Evolutionary conservation across 2,797 vertebrate species (phyloP).

Genomic region (Bufotes viridis): DNA sequence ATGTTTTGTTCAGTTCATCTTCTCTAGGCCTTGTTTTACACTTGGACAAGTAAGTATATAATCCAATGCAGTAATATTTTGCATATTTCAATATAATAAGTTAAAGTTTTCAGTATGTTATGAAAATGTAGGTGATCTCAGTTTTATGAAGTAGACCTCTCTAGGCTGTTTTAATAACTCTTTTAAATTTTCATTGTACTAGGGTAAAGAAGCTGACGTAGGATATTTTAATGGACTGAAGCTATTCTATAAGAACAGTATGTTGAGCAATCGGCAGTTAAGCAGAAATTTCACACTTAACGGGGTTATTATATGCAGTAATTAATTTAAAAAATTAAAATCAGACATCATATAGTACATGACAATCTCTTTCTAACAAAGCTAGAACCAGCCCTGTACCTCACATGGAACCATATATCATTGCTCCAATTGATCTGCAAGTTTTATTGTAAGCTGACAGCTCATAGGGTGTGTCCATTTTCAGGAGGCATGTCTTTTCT

Average conservation of each 20-base stretch:
- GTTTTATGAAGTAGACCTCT: neutral
- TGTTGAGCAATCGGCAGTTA: neutral
- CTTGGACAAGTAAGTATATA: neutral
- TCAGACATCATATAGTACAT: too few species aligned
- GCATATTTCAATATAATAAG: slow-evolving; percentile 1
- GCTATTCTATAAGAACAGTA: neutral
- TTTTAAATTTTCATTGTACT: neutral
- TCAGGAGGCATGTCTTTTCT: too few species aligned
- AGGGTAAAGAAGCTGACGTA: neutral
- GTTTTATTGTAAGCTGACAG: too few species aligned
- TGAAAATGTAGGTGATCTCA: neutral
- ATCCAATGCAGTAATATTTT: neutral
- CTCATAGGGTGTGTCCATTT: too few species aligned
- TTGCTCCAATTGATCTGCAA: too few species aligned
- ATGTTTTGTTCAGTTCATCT: neutral
- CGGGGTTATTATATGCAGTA: too few species aligned
- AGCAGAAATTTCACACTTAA: neutral
- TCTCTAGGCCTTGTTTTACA: slow-evolving; percentile 8
- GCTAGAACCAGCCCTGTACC: too few species aligned
- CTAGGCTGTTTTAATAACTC: neutral
- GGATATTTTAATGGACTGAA: slow-evolving; percentile 4
- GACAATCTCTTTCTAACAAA: too few species aligned
- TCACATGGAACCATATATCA: too few species aligned
- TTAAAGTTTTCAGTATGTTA: slow-evolving; percentile 1
- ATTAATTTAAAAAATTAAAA: too few species aligned